Base-by-base conservation (phyloP, 1,140 invertebrate genomes). In the Drosophila athabasca region DNA sequence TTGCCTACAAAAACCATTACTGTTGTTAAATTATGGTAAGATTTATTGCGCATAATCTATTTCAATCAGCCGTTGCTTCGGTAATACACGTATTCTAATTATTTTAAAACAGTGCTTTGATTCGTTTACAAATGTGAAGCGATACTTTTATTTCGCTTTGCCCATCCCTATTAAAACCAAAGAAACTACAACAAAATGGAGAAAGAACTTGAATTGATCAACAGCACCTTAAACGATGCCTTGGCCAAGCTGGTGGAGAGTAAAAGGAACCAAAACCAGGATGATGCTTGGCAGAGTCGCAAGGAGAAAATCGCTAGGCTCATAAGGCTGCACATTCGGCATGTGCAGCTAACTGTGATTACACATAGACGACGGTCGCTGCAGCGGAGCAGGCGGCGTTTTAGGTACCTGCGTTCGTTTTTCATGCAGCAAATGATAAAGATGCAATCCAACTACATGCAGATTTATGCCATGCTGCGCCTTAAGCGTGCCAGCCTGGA, bases 391-490 rank as follows among this genome's bases (percentile, higher is more conserved):
- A 67, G 70, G 22, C 45, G 70, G 2, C 62, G 78, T 0, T 31
- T 79, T 1, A 65, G 54, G 41, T 62, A 70, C 13, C 15, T 90
- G 48, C 88, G 83, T 0, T 52, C 66, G 5, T 73, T 84, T 15
- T 90, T 79, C 17, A 68, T 90, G 65, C 73, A 82, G 6, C 80
- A 90, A 45, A 68, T 90, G 70, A 62, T 89, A 8, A 53, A 90
- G 11, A 54, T 90, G 58, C 79, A 90, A 7, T 68, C 66, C 1
- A 75, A 58, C 29, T 90, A 90, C 51, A 3, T 85, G 31, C 51
- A 90, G 43, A 76, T 77, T 65, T 79, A 77, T 59, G 54, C 78
- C 17, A 71, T 64, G 52, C 19, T 90, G 22, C 60, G 84, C n/a
- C 52, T 78, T 5, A 89, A 81, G 29, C 74, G 85, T n/a, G 45